These are phyloP conservation scores for Rousettus madagascariensis DNA, from an alignment of 2,797 vertebrate species.

Conservation along the genomic window DNA sequence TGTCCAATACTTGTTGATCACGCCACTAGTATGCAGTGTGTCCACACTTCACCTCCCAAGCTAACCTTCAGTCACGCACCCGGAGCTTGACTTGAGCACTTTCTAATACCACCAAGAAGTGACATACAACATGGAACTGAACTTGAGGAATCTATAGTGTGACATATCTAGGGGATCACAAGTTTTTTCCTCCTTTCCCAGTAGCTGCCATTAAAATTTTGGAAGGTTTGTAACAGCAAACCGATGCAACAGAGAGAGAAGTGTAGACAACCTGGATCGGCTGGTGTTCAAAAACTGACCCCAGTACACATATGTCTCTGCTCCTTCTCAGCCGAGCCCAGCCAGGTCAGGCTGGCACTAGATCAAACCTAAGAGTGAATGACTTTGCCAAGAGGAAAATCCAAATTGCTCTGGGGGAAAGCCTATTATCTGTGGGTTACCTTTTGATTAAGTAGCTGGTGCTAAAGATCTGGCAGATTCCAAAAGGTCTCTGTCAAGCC, in stretches of 20 bases:
- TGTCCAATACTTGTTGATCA: neutral
- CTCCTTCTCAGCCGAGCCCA: neutral
- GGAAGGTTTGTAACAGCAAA: slow-evolving; percentile 23
- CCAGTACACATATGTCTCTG: neutral
- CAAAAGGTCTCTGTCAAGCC: neutral
- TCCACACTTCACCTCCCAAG: neutral
- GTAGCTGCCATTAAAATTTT: neutral
- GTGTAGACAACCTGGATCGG: neutral
- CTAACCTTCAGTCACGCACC: neutral
- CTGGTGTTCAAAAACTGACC: neutral
- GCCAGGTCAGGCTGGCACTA: neutral
- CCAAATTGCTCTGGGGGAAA: neutral
- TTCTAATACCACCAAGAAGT: neutral
- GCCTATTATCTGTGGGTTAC: neutral
- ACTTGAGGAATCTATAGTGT: neutral
- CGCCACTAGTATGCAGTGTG: neutral
- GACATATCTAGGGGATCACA: neutral
- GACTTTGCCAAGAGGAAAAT: neutral
- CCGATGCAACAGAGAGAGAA: neutral
- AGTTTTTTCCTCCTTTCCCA: neutral
- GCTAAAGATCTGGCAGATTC: neutral
- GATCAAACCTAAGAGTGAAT: neutral
- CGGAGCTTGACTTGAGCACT: neutral
- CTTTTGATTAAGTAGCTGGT: neutral
- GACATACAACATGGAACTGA: neutral